Conservation (phyloP, 2,888 invertebrate genomes). For the Drosophila histrio region DNA sequence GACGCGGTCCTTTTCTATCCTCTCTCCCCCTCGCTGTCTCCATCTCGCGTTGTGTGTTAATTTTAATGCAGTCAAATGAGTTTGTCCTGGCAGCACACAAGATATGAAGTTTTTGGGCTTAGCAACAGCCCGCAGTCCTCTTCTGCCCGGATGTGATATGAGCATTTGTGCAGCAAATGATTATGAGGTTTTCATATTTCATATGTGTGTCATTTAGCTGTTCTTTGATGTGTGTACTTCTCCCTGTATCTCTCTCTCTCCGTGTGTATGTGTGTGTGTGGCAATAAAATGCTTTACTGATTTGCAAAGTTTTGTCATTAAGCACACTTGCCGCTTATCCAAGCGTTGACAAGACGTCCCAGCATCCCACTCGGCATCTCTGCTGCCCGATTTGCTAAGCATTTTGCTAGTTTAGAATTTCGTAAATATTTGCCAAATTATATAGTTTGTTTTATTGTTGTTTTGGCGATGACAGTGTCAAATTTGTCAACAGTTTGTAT, state of each 20-base stretch:
- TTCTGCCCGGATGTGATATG: background rate
- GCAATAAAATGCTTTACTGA: slow-evolving; percentile 70
- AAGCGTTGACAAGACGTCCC: slow-evolving; percentile 13
- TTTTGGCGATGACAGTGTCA: slow-evolving; percentile 32
- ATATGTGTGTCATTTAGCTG: slow-evolving; percentile 45
- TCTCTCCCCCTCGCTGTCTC: background rate
- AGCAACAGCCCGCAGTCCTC: slow-evolving; percentile 2
- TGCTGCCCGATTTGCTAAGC: slow-evolving; percentile 19
- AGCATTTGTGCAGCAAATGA: slow-evolving; percentile 58
- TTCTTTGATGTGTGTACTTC: slow-evolving; percentile 26
- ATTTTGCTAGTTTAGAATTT: slow-evolving; percentile 58
- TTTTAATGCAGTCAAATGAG: slow-evolving; percentile 67
- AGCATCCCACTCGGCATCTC: background rate
- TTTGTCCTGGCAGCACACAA: slow-evolving; percentile 48
- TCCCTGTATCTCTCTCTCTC: background rate
- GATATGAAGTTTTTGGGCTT: slow-evolving; percentile 58
- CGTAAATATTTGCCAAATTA: slow-evolving; percentile 55
- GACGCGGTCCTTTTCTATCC: background rate
- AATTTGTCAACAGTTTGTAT: slow-evolving; percentile 49
- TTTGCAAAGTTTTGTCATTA: slow-evolving; percentile 76
- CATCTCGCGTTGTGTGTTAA: slow-evolving; percentile 31
- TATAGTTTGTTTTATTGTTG: slow-evolving; percentile 26
- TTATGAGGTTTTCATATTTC: slow-evolving; percentile 63
- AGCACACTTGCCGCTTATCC: slow-evolving; percentile 63
- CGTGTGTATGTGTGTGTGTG: slow-evolving; percentile 32